Evolutionary conservation across 1,140 invertebrate species (phyloP).

Genomic region (Aphelenchoides fujianensis): DNA sequence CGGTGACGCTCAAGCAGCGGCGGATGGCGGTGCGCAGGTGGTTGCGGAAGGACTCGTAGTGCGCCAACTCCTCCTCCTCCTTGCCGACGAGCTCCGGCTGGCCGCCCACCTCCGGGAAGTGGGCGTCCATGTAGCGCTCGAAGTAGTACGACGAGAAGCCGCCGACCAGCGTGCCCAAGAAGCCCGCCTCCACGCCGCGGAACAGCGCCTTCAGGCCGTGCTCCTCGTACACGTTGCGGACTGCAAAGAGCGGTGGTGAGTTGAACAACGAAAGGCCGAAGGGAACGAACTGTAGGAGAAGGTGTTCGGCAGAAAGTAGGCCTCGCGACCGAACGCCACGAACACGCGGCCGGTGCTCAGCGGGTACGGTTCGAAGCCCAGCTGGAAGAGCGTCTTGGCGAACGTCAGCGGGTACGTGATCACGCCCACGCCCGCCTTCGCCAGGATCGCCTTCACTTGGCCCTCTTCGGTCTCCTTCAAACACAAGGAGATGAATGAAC

Average conservation of each 20-base stretch:
- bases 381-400: conserved; percentile 55
- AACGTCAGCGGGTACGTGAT: conserved; percentile 50
- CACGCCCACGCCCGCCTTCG: conserved; percentile 34
- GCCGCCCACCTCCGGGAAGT: conserved; percentile 57
- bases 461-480: conserved; percentile 24
- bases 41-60: conserved; percentile 38
- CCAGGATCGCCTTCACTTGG: conserved; percentile 30
- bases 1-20: conserved; percentile 16
- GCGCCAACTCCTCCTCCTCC: conserved; percentile 46
- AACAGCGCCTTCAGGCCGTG: conserved; percentile 35
- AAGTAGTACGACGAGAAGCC: conserved; percentile 19
- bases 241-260: conserved; percentile 23
- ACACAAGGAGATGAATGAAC: too few species aligned
- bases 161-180: conserved; percentile 27
- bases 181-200: conserved; percentile 38
- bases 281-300: conserved; percentile 47
- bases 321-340: conserved; percentile 47
- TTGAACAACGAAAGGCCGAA: background rate
- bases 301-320: conserved; percentile 57
- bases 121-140: conserved; percentile 51
- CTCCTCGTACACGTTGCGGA: conserved; percentile 40
- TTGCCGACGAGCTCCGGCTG: conserved; percentile 38
- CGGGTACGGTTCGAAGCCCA: conserved; percentile 59
- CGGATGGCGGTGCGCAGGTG: conserved; percentile 48
- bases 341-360: conserved; percentile 46